A percentile compares a stretch with the other conserved stretches of the same genome.
Evolutionary conservation across 2,113 vertebrate species (phyloP).

Genomic region (Tursiops truncatus): DNA sequence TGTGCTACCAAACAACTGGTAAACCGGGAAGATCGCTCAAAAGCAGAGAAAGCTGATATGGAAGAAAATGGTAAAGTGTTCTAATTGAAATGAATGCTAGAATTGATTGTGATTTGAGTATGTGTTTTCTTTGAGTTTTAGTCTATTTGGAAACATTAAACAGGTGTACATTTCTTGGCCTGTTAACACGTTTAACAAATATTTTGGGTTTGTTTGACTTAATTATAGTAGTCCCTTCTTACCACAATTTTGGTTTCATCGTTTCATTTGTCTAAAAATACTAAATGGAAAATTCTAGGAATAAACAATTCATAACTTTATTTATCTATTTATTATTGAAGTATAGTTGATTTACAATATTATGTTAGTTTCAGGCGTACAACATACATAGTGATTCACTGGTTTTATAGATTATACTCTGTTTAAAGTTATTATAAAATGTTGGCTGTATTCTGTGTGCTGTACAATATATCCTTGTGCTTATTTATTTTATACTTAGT

Average conservation of each 20-base stretch:
- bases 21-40: conserved; percentile 86
- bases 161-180: not conserved
- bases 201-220: not conserved
- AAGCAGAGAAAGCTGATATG: conserved; percentile 84
- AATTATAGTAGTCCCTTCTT: not conserved
- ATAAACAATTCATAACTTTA: not conserved
- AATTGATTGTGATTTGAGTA: not conserved
- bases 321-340: not conserved
- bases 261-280: not conserved
- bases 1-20: conserved; percentile 90
- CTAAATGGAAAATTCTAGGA: not conserved
- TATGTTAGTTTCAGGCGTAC: not conserved
- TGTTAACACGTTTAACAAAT: not conserved
- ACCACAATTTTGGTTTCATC: not conserved
- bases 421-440: not conserved
- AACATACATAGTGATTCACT: not conserved
- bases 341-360: not conserved
- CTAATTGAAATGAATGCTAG: not conserved
- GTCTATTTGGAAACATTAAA: not conserved
- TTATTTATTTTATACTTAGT: not conserved
- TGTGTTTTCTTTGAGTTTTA: not conserved
- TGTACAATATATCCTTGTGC: not conserved
- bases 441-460: not conserved
- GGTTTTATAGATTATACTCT: not conserved
- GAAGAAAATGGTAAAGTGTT: conserved; percentile 93